Evolutionary conservation across 2,113 vertebrate genomes (phyloP).

Genomic region (Lophochroa leadbeateri): DNA sequence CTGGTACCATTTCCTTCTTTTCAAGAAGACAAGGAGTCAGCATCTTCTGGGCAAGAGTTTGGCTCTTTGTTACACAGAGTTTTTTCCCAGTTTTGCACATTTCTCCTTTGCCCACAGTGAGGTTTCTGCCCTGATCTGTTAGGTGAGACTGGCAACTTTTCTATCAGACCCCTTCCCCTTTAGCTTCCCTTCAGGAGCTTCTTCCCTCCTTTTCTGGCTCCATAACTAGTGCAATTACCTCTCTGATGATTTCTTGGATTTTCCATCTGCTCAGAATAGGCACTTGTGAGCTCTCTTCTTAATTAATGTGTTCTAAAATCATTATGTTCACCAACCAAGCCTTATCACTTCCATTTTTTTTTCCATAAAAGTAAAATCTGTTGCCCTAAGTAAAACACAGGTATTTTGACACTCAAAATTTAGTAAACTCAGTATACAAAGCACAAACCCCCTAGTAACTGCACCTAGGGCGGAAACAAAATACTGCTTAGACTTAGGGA

Average conservation of each 20-base stretch:
- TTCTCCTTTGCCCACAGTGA: neutral
- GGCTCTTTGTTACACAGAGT: neutral
- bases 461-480: neutral
- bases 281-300: conserved; percentile 52
- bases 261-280: conserved; percentile 57
- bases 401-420: neutral
- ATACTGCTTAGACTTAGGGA: neutral
- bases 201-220: conserved; percentile 22
- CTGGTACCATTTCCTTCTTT: neutral
- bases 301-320: conserved; percentile 65
- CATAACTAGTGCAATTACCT: conserved; percentile 52
- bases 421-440: neutral
- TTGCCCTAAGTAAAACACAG: conserved; percentile 18
- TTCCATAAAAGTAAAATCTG: conserved; percentile 1
- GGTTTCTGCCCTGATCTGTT: conserved; percentile 2
- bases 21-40: neutral
- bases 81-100: neutral
- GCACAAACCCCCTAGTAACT: neutral
- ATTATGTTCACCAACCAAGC: conserved; percentile 53
- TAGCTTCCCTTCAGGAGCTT: conserved; percentile 47
- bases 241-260: conserved; percentile 50
- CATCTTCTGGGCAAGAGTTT: neutral
- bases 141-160: conserved; percentile 3
- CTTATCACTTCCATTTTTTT: conserved; percentile 28
- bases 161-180: conserved; percentile 14